Evolutionary conservation across 1,140 invertebrate genomes (phyloP).

Genomic region (Caenorhabditis tropicalis): DNA sequence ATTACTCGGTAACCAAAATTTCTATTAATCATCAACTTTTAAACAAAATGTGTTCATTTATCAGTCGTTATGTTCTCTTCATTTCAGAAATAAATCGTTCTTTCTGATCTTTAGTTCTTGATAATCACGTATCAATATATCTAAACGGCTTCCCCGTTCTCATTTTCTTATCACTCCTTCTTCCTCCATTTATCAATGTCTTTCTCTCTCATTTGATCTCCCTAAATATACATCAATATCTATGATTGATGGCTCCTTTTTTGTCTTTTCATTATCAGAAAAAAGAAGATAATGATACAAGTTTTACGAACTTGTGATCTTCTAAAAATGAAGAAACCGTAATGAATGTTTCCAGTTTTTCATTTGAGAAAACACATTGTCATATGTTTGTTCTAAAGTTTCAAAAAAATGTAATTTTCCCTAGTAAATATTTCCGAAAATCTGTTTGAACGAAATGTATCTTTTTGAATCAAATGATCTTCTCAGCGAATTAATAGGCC

Average conservation of each 20-base stretch:
- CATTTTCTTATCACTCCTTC: neutral
- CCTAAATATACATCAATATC: neutral
- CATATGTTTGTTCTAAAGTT: too few relatives aligned
- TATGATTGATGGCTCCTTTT: slow-evolving; percentile 9
- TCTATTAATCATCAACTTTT: too few relatives aligned
- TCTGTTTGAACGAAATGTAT: too few relatives aligned
- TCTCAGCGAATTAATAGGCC: neutral
- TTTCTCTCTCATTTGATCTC: neutral
- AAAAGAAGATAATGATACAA: neutral
- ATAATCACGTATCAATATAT: neutral
- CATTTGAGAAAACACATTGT: too few relatives aligned
- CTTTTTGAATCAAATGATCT: neutral
- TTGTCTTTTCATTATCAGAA: neutral
- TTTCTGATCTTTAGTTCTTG: neutral
- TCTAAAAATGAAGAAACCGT: neutral
- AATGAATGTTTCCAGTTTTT: too few relatives aligned
- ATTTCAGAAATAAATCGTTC: neutral
- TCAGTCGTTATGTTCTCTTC: neutral
- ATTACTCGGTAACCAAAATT: neutral
- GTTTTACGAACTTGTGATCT: slow-evolving; percentile 33
- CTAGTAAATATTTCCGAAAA: too few relatives aligned
- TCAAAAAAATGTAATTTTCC: too few relatives aligned
- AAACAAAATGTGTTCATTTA: too few relatives aligned
- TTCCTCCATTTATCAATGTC: neutral
- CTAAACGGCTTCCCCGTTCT: slow-evolving; percentile 7